Conservation (phyloP, 2,888 invertebrate genomes). For the Meghimatium bilineatum region DNA sequence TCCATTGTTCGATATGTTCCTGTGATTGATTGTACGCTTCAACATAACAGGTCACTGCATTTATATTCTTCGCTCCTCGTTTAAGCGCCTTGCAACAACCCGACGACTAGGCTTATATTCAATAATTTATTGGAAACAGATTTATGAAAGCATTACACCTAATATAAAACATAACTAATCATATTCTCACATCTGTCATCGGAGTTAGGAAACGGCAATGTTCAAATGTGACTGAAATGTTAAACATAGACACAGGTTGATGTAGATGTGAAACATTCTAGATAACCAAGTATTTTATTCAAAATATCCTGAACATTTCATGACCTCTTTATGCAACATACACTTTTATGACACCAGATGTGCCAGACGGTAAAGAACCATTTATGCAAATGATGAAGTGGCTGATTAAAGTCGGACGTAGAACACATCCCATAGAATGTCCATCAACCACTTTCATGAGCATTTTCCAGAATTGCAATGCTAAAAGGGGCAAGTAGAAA, state of each 20-base stretch:
- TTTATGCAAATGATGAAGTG: slow-evolving; percentile 13
- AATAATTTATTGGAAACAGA: too few species aligned
- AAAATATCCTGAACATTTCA: not conserved
- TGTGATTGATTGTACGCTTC: too few species aligned
- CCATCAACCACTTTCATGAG: not conserved
- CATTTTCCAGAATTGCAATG: not conserved
- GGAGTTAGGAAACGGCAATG: too few species aligned
- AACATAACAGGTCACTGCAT: too few species aligned
- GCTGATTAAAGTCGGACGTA: not conserved
- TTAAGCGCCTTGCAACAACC: too few species aligned
- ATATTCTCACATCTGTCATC: too few species aligned
- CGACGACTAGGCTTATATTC: too few species aligned
- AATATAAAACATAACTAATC: too few species aligned
- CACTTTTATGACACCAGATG: slow-evolving; percentile 7
- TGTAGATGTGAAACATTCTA: not conserved
- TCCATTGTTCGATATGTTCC: too few species aligned
- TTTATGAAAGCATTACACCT: too few species aligned
- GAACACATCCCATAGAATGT: not conserved
- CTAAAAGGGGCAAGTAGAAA: not conserved
- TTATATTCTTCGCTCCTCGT: too few species aligned
- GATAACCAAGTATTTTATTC: not conserved
- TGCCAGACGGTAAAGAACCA: slow-evolving; percentile 13
- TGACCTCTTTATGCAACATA: not conserved
- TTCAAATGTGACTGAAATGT: not conserved
- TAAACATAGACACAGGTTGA: not conserved